Evolutionary conservation across 1,140 invertebrate species (phyloP), one percentile per base, ranked within the genome.

Genomic region (Nasonia vitripennis): DNA sequence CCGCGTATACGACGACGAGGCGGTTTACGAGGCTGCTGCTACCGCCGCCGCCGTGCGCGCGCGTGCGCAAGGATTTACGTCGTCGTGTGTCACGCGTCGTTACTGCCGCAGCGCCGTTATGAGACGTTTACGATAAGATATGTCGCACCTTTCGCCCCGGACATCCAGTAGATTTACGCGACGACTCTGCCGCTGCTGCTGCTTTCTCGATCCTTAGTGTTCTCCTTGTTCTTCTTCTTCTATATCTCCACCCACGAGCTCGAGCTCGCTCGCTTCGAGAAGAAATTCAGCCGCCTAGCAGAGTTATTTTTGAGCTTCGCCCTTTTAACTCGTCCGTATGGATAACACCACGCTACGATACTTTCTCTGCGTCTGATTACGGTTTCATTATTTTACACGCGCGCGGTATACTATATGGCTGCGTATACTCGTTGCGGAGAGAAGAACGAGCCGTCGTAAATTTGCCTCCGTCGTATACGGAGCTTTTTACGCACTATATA

Each of bases 111-210:
- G 88, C 88, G 87, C 87, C 87, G 88, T 91, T 92, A 91, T 91
- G 91, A 91, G 91, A 91, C 91, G 88, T 92, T 92, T 92, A 92
- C 91, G 91, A 92, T 91, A 92, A 92, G 91, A 91, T 91, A 92
- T 88, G 89, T 90, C 90, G 88, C 90, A 91, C 91, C 91, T 91
- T 90, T 90, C 88, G 87, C 87, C 87, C 87, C 84, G 87, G 86
- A 89, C 88, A 89, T 86, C 78, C 87, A 82, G 75, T 88, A 89
- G 88, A 91, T 91, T 91, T 91, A 90, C 89, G 87, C 71, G 68
- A 71, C 14, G 68, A 31, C 68, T 68, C 23, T 78, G 4, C 67
- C 7, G n/a, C 62, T 77, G 23, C 68, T 17, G 17, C 78, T 75
- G 68, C 48, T 71, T 23, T 80, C 71, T 68, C 55, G 55, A 62